Percentiles rank a stretch among this genome's conserved stretches.
These are phyloP conservation scores for Drosophila formosana DNA, from an alignment of 2,888 invertebrate genomes.

Conservation along the genomic window DNA sequence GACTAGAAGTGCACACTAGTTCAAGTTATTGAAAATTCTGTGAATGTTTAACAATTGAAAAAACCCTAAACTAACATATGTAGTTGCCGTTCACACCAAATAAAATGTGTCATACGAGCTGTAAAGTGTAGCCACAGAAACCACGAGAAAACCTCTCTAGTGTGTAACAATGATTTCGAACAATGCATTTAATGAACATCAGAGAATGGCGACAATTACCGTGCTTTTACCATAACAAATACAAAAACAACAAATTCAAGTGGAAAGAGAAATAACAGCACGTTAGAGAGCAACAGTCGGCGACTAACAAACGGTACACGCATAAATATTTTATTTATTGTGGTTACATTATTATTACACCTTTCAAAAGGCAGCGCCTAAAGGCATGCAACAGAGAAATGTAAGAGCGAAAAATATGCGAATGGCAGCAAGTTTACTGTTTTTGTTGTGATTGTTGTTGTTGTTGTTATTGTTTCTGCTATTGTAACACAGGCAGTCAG, in stretches of 20 bases:
- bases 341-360: conserved; percentile 60
- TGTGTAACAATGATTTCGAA: conserved; percentile 39
- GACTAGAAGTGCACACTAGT: too few species aligned
- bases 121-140: conserved; percentile 48
- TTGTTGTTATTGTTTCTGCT: conserved; percentile 33
- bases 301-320: conserved; percentile 33
- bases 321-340: conserved; percentile 55
- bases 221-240: conserved; percentile 25
- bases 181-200: conserved; percentile 62
- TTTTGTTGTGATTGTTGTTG: conserved; percentile 24
- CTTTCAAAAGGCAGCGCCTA: conserved; percentile 53
- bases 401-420: conserved; percentile 35
- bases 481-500: conserved; percentile 24
- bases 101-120: conserved; percentile 22
- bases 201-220: conserved; percentile 56
- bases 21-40: too few species aligned
- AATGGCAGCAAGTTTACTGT: conserved; percentile 33
- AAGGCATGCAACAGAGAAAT: conserved; percentile 53
- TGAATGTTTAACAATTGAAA: not conserved
- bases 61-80: not conserved
- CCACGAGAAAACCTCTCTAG: conserved; percentile 43
- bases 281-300: conserved; percentile 33
- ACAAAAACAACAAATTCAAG: conserved; percentile 20
- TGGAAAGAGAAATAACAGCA: conserved; percentile 7
- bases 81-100: conserved; percentile 13